Percentiles rank a stretch among this genome's conserved stretches.
Evolutionary conservation across 2,113 vertebrate species (phyloP).

Genomic region (Axis porcinus): DNA sequence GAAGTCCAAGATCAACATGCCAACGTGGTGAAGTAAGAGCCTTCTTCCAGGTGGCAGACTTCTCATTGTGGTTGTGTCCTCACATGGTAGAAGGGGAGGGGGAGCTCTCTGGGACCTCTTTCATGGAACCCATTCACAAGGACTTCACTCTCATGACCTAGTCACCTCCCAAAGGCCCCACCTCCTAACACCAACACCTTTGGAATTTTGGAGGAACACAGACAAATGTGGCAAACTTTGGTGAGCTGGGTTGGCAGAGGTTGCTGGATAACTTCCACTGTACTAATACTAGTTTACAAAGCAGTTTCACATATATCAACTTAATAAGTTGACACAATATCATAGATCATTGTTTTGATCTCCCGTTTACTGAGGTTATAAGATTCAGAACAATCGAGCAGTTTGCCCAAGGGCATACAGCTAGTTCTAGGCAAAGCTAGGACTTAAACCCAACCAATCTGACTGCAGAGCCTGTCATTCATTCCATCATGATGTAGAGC

Average conservation of each 20-base stretch:
- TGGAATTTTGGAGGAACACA: not conserved
- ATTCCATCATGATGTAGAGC: not conserved
- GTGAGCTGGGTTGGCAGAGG: not conserved
- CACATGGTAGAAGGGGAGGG: not conserved
- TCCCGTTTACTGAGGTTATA: not conserved
- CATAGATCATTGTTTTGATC: not conserved
- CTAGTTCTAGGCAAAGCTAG: not conserved
- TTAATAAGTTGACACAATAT: not conserved
- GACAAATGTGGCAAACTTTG: not conserved
- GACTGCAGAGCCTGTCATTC: not conserved
- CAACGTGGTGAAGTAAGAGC: not conserved
- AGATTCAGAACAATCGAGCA: not conserved
- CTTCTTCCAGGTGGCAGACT: not conserved
- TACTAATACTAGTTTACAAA: not conserved
- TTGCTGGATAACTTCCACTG: not conserved
- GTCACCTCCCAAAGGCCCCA: not conserved
- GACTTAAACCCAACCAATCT: not conserved
- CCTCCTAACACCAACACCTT: not conserved
- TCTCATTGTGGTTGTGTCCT: not conserved
- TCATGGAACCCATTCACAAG: not conserved
- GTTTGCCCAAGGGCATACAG: not conserved
- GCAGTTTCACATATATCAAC: not conserved
- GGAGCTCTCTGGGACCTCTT: not conserved
- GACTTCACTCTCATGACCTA: not conserved
- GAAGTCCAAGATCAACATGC: too few relatives aligned